Evolutionary conservation across 2,113 vertebrate genomes (phyloP).

Genomic region (Ciconia maguari): DNA sequence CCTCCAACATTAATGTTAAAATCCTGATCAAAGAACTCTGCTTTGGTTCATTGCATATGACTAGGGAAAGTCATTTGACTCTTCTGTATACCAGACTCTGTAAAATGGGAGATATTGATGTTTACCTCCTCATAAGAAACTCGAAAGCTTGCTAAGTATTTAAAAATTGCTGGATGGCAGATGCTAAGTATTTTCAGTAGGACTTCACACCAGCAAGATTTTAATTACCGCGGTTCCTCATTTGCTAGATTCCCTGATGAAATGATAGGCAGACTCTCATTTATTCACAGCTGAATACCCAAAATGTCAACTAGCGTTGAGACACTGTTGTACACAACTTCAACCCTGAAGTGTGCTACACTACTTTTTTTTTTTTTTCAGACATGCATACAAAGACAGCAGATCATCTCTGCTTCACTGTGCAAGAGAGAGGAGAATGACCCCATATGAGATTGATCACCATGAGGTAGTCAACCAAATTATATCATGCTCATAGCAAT

Average conservation of each 20-base stretch:
- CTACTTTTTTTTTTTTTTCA: neutral
- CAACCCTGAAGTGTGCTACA: neutral
- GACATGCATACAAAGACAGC: neutral
- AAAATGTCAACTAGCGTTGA: neutral
- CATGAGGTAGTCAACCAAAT: neutral
- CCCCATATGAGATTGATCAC: neutral
- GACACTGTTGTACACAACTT: neutral
- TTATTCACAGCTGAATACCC: slow-evolving; percentile 9
- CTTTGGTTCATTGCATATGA: neutral
- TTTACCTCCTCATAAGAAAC: neutral
- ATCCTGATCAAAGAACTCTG: neutral
- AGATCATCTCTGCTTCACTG: neutral
- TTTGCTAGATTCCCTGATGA: slow-evolving; percentile 30
- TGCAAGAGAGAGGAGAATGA: neutral
- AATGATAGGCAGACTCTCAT: neutral
- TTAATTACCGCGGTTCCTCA: slow-evolving; percentile 28
- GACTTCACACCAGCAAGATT: slow-evolving; percentile 32
- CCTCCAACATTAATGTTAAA: neutral
- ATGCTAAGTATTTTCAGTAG: slow-evolving; percentile 17
- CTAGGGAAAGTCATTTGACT: neutral
- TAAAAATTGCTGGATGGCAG: neutral
- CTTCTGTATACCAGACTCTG: neutral
- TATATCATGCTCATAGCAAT: neutral
- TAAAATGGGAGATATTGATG: neutral
- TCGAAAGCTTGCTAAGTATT: slow-evolving; percentile 12